A percentile compares a stretch with the other conserved stretches of the same genome.
Conservation (phyloP, 2,113 vertebrate species). For the Notiomystis cincta region DNA sequence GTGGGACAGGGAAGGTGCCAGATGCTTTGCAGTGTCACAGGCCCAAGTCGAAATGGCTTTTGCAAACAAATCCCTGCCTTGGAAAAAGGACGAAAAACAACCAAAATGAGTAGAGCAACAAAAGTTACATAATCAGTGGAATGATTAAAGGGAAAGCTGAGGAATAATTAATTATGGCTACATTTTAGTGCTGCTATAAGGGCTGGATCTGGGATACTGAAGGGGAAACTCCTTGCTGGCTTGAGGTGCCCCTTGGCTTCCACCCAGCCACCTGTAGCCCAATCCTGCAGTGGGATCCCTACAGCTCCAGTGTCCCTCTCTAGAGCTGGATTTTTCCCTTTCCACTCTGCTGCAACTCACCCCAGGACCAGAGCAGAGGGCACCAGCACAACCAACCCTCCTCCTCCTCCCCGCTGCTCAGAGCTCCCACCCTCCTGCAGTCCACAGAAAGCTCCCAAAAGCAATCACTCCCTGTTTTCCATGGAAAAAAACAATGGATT, state of each 20-base stretch:
- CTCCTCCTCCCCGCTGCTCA: rapidly evolving
- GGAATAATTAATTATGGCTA: background rate
- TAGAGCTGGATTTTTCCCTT: background rate
- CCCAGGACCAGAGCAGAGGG: background rate
- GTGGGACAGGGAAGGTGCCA: background rate
- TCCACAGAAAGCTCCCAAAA: background rate
- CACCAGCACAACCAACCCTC: background rate
- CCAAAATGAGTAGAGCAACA: background rate
- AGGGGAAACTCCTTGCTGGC: background rate
- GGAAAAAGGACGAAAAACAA: background rate
- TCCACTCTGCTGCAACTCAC: background rate
- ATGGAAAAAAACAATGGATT: background rate
- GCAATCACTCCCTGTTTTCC: background rate
- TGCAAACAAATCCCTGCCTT: background rate
- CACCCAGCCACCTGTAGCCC: background rate
- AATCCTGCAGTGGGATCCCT: background rate
- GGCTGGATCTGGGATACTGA: background rate
- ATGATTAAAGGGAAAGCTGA: background rate
- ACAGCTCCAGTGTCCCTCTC: rapidly evolving
- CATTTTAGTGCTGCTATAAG: background rate
- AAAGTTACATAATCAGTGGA: background rate
- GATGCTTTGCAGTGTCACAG: background rate
- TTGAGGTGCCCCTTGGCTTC: background rate
- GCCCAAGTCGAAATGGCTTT: background rate
- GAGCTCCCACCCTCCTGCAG: background rate